Evolutionary conservation across 2,113 vertebrate genomes (phyloP).

Genomic region (Erpornis zantholeuca): DNA sequence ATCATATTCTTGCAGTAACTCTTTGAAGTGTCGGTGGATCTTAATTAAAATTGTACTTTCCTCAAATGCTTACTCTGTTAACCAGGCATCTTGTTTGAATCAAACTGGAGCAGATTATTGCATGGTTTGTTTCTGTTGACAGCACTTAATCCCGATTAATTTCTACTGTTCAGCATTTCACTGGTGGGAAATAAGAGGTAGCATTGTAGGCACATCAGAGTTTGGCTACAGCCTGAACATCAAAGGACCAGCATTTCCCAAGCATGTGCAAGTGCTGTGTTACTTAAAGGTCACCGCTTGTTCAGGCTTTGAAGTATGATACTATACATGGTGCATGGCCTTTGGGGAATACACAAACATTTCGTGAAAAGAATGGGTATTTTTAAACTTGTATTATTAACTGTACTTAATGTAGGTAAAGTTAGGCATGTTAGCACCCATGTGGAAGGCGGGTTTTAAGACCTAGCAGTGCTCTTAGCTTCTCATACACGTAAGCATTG

Average conservation of each 20-base stretch:
- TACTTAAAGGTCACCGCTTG: not conserved
- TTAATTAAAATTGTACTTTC: not conserved
- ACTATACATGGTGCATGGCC: not conserved
- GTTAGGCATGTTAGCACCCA: not conserved
- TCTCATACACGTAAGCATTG: not conserved
- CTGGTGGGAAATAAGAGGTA: not conserved
- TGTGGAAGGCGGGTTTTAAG: not conserved
- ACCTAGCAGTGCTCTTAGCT: not conserved
- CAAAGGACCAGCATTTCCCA: not conserved
- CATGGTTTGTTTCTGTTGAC: not conserved
- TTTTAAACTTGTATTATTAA: not conserved
- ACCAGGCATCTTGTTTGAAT: not conserved
- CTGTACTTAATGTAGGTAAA: not conserved
- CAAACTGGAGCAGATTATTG: not conserved
- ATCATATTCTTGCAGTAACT: not conserved
- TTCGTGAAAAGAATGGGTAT: not conserved
- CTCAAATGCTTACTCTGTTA: not conserved
- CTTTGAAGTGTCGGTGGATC: not conserved
- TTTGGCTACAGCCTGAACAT: conserved; percentile 13
- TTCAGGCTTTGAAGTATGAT: not conserved
- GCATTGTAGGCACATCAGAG: not conserved
- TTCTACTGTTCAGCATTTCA: not conserved
- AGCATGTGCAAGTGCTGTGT: not conserved
- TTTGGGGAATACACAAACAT: not conserved
- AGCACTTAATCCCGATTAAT: not conserved